Evolutionary conservation across 2,113 vertebrate genomes (phyloP).

Genomic region (Polypterus senegalus): DNA sequence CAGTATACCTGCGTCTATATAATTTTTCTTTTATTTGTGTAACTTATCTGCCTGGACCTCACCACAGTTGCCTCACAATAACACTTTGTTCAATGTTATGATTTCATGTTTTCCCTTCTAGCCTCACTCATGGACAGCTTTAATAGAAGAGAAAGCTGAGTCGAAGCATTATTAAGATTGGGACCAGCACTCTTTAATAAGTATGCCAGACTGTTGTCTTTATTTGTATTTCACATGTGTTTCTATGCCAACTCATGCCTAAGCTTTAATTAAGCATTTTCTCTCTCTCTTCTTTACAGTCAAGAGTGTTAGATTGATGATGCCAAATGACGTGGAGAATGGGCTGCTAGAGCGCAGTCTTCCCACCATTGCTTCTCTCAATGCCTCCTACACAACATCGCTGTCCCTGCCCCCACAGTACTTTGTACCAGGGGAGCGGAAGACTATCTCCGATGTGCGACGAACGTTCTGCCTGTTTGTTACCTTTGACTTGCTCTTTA

Average conservation of each 20-base stretch:
- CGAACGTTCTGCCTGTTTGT: constrained; percentile 96
- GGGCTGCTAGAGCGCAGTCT: constrained; percentile 70
- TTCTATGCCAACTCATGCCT: too few species aligned
- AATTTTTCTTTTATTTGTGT: too few species aligned
- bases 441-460: constrained; percentile 81
- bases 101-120: too few species aligned
- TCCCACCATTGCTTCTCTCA: constrained; percentile 74
- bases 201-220: too few species aligned
- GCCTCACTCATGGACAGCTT: too few species aligned
- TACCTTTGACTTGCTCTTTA: constrained; percentile 93
- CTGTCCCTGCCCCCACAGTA: constrained; percentile 47
- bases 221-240: too few species aligned
- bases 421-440: constrained; percentile 50
- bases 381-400: constrained; percentile 65
- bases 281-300: neutral
- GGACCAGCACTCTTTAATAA: neutral
- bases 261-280: neutral
- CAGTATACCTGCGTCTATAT: too few species aligned
- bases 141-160: too few species aligned
- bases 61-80: too few species aligned
- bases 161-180: too few species aligned
- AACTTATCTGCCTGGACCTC: too few species aligned
- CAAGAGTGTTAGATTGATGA: constrained; percentile 8
- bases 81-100: too few species aligned
- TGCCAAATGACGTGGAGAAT: constrained; percentile 48